A percentile compares a stretch with the other conserved stretches of the same genome.
Conservation (phyloP, 2,113 vertebrate species). For the Columba livia region DNA sequence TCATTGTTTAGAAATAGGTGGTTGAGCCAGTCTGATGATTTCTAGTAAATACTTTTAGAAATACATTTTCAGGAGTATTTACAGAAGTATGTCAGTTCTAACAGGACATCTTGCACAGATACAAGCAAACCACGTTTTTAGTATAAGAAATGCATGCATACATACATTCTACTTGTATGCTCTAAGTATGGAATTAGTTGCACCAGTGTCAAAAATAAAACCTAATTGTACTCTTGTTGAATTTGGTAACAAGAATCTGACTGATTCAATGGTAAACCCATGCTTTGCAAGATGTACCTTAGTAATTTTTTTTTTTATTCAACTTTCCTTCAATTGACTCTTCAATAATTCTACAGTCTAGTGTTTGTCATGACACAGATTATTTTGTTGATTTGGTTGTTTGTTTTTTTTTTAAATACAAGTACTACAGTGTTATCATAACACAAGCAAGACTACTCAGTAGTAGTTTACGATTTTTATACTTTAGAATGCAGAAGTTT, state of each 20-base stretch:
- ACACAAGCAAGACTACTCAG: background rate
- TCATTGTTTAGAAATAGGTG: background rate
- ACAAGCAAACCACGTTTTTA: background rate
- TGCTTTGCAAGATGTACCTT: background rate
- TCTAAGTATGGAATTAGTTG: background rate
- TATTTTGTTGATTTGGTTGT: background rate
- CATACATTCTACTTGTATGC: background rate
- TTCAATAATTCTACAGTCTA: background rate
- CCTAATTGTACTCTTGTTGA: background rate
- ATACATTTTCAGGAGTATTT: background rate
- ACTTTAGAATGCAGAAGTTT: background rate
- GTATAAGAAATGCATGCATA: background rate
- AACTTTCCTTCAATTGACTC: background rate
- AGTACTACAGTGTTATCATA: background rate
- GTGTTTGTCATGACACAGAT: background rate
- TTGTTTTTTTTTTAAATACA: background rate
- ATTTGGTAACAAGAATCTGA: background rate
- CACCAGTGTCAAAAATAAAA: background rate
- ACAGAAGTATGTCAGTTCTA: background rate
- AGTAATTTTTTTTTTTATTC: background rate
- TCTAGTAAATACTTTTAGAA: background rate
- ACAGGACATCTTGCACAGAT: background rate
- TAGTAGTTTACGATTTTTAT: background rate
- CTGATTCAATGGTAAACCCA: background rate
- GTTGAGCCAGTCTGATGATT: background rate